Evolutionary conservation across 2,113 vertebrate genomes (phyloP), one percentile per base, ranked within the genome.

Genomic region (Lanius ludovicianus): DNA sequence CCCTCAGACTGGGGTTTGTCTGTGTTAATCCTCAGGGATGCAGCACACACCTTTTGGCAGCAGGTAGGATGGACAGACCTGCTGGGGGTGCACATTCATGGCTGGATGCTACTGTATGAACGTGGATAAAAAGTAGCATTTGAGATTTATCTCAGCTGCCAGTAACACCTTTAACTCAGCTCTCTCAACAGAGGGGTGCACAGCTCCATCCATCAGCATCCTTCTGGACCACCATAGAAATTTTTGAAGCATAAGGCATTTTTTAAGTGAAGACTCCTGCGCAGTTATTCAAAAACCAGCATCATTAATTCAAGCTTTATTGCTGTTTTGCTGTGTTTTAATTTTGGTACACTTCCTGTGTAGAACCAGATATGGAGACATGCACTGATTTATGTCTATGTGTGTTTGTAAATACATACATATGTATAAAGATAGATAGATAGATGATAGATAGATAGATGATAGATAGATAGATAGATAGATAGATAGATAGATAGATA

Each of bases 211-310:
- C 46, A 2, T 27, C 57, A 73, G 19, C 53, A 56, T 46, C 49
- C 41, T 17, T 47, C 79, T 69, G 77, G 30, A 20, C 55, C 11
- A 11, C 13, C 0, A 0, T 0, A 33, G n/a, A 31, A 24, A 31
- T 64, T 56, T 63, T 56, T 55, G 33, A 71, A 50, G 56, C 22
- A 33, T 21, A 28, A 73, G 5, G 8, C 2, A 1, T 53, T 73
- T 64, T 86, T 37, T 10, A 46, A 80, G 9, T 25, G 17, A 80
- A 44, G 44, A 76, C 39, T 71, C 23, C 30, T 24, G 31, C 3
- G 15, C 13, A 39, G 7, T 33, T 81, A 35, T 35, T 50, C 1
- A 25, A 33, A 56, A 69, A 20, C 2, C 10, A 68, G 16, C 33
- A 41, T 30, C 1, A 22, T 50, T 41, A 44, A 69, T 37, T 85